Evolutionary conservation across 2,113 vertebrate genomes (phyloP).

Genomic region (Pituophis catenifer): DNA sequence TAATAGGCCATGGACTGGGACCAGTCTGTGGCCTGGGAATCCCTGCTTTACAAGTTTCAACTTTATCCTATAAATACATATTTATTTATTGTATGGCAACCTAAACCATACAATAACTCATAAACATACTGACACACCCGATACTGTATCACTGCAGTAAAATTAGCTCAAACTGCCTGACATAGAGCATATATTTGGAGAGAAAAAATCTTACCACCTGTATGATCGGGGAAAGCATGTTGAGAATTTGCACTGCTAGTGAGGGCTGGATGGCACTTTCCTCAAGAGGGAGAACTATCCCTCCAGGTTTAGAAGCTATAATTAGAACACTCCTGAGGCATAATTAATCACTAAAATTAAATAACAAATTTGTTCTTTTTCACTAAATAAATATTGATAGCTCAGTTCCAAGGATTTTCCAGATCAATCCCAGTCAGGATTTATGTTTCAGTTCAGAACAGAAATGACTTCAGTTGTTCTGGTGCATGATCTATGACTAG

Average conservation of each 20-base stretch:
- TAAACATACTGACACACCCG: neutral
- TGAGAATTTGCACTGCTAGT: neutral
- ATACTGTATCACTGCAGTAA: constrained; percentile 19
- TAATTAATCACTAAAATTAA: neutral
- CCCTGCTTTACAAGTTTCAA: constrained; percentile 11
- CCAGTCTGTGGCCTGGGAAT: too few relatives aligned
- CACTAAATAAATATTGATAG: neutral
- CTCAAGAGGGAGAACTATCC: neutral
- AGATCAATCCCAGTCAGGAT: neutral
- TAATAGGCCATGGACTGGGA: neutral
- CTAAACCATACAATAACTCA: neutral
- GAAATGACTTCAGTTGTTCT: neutral
- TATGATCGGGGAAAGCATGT: neutral
- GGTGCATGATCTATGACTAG: neutral
- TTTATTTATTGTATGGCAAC: neutral
- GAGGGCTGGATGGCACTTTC: neutral
- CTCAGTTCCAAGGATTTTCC: neutral
- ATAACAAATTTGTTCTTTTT: neutral
- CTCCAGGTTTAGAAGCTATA: neutral
- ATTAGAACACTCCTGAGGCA: neutral
- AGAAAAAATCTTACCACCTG: neutral
- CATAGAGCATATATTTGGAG: neutral
- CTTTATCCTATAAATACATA: neutral
- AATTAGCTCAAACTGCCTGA: neutral
- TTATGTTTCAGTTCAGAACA: neutral